Conservation (phyloP, 2,113 vertebrate species). For the Chloroceryle aenea region DNA sequence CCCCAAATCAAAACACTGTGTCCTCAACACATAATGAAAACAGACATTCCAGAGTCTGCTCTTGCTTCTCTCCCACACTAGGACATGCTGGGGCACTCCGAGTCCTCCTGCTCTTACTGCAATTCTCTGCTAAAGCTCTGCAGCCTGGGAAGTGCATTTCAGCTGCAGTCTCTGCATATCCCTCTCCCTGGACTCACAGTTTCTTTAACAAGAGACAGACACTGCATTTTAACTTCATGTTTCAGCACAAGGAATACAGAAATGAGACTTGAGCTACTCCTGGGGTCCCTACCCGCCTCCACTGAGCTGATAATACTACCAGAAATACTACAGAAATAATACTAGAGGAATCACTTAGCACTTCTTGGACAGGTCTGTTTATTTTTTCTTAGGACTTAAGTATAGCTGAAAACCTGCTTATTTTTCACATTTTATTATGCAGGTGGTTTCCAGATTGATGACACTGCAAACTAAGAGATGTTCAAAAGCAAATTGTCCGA, state of each 20-base stretch:
- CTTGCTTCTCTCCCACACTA: not conserved
- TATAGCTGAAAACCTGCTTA: not conserved
- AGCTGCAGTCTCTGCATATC: not conserved
- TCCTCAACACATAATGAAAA: not conserved
- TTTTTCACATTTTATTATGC: not conserved
- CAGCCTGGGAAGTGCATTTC: not conserved
- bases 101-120: not conserved
- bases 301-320: not conserved
- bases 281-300: not conserved
- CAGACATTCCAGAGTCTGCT: not conserved
- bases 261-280: not conserved
- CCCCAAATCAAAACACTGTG: not conserved
- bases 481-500: not conserved
- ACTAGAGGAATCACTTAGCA: not conserved
- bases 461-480: not conserved
- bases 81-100: not conserved
- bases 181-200: not conserved
- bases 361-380: not conserved
- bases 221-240: not conserved
- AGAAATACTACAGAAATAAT: not conserved
- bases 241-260: not conserved
- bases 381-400: not conserved
- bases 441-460: not conserved
- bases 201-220: not conserved
- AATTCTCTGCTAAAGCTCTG: not conserved